These are phyloP conservation scores for Eurystomus glaucurus DNA, from an alignment of 2,797 vertebrate species.

Conservation along the genomic window DNA sequence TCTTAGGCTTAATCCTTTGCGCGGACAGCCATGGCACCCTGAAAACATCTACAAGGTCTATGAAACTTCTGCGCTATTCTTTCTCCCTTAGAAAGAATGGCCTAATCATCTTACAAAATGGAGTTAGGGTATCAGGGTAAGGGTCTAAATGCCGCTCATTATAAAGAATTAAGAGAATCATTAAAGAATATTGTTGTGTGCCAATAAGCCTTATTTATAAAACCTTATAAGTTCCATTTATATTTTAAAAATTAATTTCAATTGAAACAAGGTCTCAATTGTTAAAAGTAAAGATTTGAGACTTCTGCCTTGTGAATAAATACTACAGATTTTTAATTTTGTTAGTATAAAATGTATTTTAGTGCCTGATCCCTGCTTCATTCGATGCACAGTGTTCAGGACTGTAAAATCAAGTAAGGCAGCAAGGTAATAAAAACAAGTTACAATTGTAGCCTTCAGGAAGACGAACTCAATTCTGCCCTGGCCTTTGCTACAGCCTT, in stretches of 20 bases:
- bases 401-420: not conserved
- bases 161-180: not conserved
- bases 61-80: rapidly evolving
- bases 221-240: not conserved
- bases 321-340: not conserved
- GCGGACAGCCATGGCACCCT: not conserved
- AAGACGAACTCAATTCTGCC: not conserved
- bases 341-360: not conserved
- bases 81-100: not conserved
- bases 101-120: not conserved
- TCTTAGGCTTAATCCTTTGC: not conserved
- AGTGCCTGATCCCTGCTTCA: not conserved
- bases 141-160: not conserved
- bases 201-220: not conserved
- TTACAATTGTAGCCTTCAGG: not conserved
- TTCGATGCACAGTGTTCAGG: not conserved
- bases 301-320: not conserved
- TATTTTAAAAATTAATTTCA: not conserved
- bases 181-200: not conserved
- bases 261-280: not conserved
- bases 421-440: not conserved
- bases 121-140: not conserved
- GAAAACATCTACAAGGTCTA: not conserved
- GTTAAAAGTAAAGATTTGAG: not conserved
- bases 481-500: not conserved